Conservation (phyloP, 2,888 invertebrate genomes). For the Troides aeacus region DNA sequence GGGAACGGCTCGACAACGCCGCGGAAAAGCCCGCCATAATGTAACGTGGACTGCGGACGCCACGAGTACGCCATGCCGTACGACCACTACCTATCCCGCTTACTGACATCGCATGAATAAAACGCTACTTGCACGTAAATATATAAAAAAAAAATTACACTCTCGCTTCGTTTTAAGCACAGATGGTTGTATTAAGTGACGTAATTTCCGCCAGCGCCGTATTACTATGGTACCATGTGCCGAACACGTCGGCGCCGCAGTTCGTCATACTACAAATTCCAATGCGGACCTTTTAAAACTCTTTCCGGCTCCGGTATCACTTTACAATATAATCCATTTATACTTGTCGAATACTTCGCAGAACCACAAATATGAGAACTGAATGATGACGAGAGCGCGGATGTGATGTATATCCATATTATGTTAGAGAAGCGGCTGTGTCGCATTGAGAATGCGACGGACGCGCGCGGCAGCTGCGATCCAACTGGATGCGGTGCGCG, state of each 20-base stretch:
- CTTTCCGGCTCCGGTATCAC: conserved; percentile 57
- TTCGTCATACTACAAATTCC: conserved; percentile 74
- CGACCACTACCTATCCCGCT: conserved; percentile 36
- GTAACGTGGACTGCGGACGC: conserved; percentile 60
- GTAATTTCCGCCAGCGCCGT: conserved; percentile 68
- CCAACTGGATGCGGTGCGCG: conserved; percentile 57
- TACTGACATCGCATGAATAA: conserved; percentile 33
- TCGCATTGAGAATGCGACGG: conserved; percentile 75
- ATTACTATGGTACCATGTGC: conserved; percentile 75
- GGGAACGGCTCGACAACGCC: conserved; percentile 31
- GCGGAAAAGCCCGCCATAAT: conserved; percentile 63
- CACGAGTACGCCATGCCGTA: conserved; percentile 66
- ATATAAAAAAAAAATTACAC: conserved; percentile 45
- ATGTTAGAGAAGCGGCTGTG: conserved; percentile 61
- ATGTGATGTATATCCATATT: conserved; percentile 79
- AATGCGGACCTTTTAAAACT: conserved; percentile 72
- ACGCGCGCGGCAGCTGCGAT: conserved; percentile 76
- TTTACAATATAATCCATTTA: conserved; percentile 80
- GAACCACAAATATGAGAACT: conserved; percentile 76
- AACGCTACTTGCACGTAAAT: conserved; percentile 37
- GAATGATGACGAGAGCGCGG: conserved; percentile 72
- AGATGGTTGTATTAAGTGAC: conserved; percentile 51
- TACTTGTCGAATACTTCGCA: conserved; percentile 75
- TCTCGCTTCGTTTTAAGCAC: conserved; percentile 52
- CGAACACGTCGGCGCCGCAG: conserved; percentile 73